These are phyloP conservation scores for Phrynocephalus forsythii DNA, from an alignment of 2,797 vertebrate genomes.

Conservation along the genomic window DNA sequence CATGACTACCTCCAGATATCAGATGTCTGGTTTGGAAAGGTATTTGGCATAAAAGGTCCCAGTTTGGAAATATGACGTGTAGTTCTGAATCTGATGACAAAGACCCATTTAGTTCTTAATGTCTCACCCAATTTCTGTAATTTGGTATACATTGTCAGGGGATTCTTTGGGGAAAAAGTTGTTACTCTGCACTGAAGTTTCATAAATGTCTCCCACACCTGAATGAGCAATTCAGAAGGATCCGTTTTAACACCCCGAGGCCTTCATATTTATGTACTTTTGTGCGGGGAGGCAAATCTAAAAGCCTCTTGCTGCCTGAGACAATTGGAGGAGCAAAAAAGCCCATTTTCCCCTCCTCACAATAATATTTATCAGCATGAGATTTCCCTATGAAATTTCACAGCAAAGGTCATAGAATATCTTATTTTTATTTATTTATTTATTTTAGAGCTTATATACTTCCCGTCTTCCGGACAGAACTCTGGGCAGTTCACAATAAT, in stretches of 20 bases:
- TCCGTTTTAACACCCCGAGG: background rate
- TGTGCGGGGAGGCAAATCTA: too few species aligned
- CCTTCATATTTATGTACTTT: background rate
- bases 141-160: slow-evolving; percentile 7
- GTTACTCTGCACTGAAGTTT: slow-evolving; percentile 31
- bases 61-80: slow-evolving; percentile 19
- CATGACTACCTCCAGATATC: background rate
- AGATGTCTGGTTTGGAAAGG: background rate
- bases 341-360: too few species aligned
- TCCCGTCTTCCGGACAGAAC: too few species aligned
- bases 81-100: slow-evolving; percentile 40
- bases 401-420: too few species aligned
- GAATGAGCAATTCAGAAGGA: slow-evolving; percentile 17
- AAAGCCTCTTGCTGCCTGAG: too few species aligned
- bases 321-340: too few species aligned
- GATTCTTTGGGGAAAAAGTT: background rate
- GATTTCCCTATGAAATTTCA: too few species aligned
- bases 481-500: too few species aligned
- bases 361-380: too few species aligned
- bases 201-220: slow-evolving; percentile 1
- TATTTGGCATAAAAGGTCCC: background rate
- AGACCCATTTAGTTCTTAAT: slow-evolving; percentile 38
- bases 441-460: too few species aligned
- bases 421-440: too few species aligned
- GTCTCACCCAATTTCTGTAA: slow-evolving; percentile 33